These are phyloP conservation scores for Corythaeola cristata DNA, from an alignment of 2,113 vertebrate species.

Conservation along the genomic window DNA sequence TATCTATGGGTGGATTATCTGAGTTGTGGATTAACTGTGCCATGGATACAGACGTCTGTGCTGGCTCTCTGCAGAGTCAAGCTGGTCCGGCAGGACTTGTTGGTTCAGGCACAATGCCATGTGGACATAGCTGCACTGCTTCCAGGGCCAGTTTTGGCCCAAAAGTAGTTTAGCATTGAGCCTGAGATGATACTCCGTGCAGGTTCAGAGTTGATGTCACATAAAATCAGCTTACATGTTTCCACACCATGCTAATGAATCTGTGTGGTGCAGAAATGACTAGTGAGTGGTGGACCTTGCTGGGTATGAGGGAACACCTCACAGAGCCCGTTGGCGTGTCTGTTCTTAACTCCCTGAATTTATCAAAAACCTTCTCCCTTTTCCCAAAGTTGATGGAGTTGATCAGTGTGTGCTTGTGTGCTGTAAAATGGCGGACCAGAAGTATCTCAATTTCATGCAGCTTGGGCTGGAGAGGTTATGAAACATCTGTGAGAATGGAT, in stretches of 20 bases:
- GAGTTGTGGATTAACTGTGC: constrained; percentile 62
- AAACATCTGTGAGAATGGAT: neutral
- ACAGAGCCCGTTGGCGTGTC: neutral
- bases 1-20: constrained; percentile 57
- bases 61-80: neutral
- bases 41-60: constrained; percentile 6
- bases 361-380: neutral
- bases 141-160: neutral
- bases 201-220: neutral
- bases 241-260: neutral
- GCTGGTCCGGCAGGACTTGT: constrained; percentile 25
- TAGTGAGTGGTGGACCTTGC: neutral
- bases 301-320: neutral
- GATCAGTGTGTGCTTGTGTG: no score
- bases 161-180: neutral
- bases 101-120: constrained; percentile 32
- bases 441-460: neutral
- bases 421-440: neutral
- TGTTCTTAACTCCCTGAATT: neutral
- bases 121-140: neutral
- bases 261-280: neutral
- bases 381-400: neutral
- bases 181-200: neutral
- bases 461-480: neutral
- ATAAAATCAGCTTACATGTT: neutral